Percentiles rank a stretch among this genome's conserved stretches.
phyloP scores from a whole-genome alignment of 2,888 invertebrate species.

The Nymphalis urticae region DNA sequence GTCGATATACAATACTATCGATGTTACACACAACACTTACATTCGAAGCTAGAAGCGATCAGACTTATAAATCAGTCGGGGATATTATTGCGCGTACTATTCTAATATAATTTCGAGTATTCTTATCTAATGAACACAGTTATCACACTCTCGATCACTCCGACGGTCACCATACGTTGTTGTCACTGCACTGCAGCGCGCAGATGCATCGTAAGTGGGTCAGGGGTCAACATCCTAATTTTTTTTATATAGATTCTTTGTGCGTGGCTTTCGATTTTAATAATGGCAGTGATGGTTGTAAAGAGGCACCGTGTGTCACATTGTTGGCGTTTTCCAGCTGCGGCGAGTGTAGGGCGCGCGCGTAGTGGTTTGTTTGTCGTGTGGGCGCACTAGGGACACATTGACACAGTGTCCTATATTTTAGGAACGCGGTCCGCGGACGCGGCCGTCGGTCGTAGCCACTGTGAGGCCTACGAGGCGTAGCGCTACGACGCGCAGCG shows the following conservation, averaged over 20 bases:
- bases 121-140: constrained; percentile 70
- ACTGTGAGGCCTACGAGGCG: constrained; percentile 77
- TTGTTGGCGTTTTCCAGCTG: constrained; percentile 38
- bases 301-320: constrained; percentile 52
- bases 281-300: constrained; percentile 58
- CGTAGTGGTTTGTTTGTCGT: constrained; percentile 50
- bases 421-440: constrained; percentile 54
- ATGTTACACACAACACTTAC: constrained; percentile 43
- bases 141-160: constrained; percentile 68
- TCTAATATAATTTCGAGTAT: constrained; percentile 47
- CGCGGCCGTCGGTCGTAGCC: constrained; percentile 66
- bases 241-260: constrained; percentile 47
- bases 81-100: constrained; percentile 53
- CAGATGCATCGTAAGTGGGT: constrained; percentile 71
- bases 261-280: constrained; percentile 45
- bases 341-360: constrained; percentile 43
- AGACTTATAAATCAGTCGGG: constrained; percentile 68
- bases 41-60: constrained; percentile 43
- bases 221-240: constrained; percentile 66
- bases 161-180: constrained; percentile 45
- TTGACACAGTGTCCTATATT: constrained; percentile 70
- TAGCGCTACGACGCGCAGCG: constrained; percentile 66
- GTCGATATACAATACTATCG: constrained; percentile 38
- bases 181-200: constrained; percentile 63
- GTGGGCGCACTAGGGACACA: constrained; percentile 50